phyloP scores from a whole-genome alignment of 1,140 invertebrate genomes.

The Zaprionus vittiger region DNA sequence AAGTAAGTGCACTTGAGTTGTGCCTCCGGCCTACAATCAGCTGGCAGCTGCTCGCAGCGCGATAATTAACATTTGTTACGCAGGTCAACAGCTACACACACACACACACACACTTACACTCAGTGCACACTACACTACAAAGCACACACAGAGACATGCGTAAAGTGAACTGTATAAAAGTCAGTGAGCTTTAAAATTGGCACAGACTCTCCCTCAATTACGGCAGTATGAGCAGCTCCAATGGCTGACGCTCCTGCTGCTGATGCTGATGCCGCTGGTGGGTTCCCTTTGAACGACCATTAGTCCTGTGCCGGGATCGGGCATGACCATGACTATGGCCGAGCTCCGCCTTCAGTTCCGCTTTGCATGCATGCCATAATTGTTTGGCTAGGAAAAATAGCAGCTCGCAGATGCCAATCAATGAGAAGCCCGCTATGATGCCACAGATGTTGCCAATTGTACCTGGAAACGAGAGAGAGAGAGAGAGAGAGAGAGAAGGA shows the following conservation, averaged over 20 bases:
- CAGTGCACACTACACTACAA: constrained; percentile 16
- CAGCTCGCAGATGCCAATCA: constrained; percentile 81
- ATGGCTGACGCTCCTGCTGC: constrained; percentile 14
- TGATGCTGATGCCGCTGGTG: constrained; percentile 40
- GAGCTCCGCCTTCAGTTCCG: constrained; percentile 57
- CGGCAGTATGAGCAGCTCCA: constrained; percentile 51
- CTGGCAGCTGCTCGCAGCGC: constrained; percentile 48
- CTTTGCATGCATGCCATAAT: constrained; percentile 71
- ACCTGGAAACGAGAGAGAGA: constrained; percentile 50
- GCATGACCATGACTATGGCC: constrained; percentile 30
- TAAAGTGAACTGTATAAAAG: constrained; percentile 66
- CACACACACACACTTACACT: constrained; percentile 11
- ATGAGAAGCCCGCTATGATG: constrained; percentile 82
- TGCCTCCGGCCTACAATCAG: constrained; percentile 47
- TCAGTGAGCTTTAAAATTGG: constrained; percentile 82
- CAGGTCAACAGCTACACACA: constrained; percentile 38
- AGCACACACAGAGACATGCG: constrained; percentile 22
- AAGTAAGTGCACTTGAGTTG: constrained; percentile 79
- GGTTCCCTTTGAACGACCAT: constrained; percentile 50
- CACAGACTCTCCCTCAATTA: constrained; percentile 62
- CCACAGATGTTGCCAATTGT: constrained; percentile 81
- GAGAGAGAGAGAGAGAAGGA: not conserved
- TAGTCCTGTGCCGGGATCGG: constrained; percentile 29
- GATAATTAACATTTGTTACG: constrained; percentile 61
- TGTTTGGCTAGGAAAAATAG: constrained; percentile 80